Percentiles rank a stretch among this genome's conserved stretches.
phyloP scores from a whole-genome alignment of 1,140 invertebrate species.

The Thrips palmi region DNA sequence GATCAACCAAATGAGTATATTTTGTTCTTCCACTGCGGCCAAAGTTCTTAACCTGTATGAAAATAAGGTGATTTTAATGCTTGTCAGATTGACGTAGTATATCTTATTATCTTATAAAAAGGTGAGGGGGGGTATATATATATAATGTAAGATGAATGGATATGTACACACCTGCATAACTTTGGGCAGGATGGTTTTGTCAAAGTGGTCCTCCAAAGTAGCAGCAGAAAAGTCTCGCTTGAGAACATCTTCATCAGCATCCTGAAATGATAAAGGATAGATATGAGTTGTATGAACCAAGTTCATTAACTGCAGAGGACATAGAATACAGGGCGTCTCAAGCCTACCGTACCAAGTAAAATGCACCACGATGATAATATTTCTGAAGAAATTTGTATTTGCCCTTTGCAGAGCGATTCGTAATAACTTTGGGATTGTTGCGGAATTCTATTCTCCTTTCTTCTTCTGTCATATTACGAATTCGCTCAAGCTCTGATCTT shows the following conservation, averaged over 20 bases:
- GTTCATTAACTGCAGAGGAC: too few species aligned
- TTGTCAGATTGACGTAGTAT: neutral
- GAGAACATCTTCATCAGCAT: constrained; percentile 81
- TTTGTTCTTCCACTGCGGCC: constrained; percentile 95
- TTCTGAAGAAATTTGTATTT: constrained; percentile 99
- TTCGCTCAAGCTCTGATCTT: constrained; percentile 71
- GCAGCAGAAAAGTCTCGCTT: constrained; percentile 93
- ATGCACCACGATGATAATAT: constrained; percentile 97
- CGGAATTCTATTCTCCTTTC: constrained; percentile 75
- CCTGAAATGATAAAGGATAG: constrained; percentile 25
- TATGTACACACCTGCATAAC: constrained; percentile 73
- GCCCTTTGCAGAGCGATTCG: constrained; percentile 91
- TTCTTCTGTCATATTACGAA: constrained; percentile 92
- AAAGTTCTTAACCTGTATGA: constrained; percentile 85
- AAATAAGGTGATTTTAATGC: constrained; percentile 9
- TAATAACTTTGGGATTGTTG: constrained; percentile 83
- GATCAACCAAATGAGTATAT: constrained; percentile 97
- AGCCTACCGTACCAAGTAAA: constrained; percentile 70
- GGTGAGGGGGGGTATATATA: neutral
- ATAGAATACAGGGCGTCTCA: too few species aligned
- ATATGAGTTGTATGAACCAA: too few species aligned
- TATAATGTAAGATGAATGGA: neutral
- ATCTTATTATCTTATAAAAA: too few species aligned
- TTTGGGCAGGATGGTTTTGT: constrained; percentile 96
- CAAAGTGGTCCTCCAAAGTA: constrained; percentile 97